Evolutionary conservation across 2,888 invertebrate genomes (phyloP).

Genomic region (Anticlea derivata): DNA sequence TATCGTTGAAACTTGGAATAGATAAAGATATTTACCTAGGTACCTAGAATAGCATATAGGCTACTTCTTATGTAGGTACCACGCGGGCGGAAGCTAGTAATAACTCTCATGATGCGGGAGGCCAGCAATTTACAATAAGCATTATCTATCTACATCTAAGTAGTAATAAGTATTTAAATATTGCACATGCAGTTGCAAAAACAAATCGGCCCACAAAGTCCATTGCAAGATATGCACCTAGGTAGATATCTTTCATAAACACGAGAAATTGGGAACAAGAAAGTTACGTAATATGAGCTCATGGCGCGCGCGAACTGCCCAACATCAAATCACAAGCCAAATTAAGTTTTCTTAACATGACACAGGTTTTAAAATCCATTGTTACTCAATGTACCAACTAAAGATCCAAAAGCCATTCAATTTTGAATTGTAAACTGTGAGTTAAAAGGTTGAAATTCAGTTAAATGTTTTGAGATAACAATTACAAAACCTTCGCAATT

Average conservation of each 20-base stretch:
- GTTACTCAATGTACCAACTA: neutral
- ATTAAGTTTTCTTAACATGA: neutral
- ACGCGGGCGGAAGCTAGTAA: no score
- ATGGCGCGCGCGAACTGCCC: conserved; percentile 11
- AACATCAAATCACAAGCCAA: neutral
- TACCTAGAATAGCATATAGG: no score
- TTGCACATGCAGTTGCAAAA: conserved; percentile 27
- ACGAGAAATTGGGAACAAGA: conserved; percentile 35
- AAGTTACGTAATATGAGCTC: conserved; percentile 27
- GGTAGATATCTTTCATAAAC: conserved; percentile 35
- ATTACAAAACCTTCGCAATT: neutral
- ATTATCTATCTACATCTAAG: no score
- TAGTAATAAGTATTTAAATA: no score
- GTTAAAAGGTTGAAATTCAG: neutral
- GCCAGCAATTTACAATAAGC: no score
- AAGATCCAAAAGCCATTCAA: neutral
- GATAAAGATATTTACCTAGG: no score
- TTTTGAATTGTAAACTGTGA: neutral
- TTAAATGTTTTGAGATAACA: neutral
- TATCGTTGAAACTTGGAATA: no score
- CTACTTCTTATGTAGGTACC: no score
- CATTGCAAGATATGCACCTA: conserved; percentile 15
- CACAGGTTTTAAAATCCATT: neutral
- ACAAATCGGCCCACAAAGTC: conserved; percentile 26
- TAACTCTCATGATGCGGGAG: no score